A percentile compares a stretch with the other conserved stretches of the same genome.
Evolutionary conservation across 2,888 invertebrate genomes (phyloP).

Genomic region (Mythimna loreyi): DNA sequence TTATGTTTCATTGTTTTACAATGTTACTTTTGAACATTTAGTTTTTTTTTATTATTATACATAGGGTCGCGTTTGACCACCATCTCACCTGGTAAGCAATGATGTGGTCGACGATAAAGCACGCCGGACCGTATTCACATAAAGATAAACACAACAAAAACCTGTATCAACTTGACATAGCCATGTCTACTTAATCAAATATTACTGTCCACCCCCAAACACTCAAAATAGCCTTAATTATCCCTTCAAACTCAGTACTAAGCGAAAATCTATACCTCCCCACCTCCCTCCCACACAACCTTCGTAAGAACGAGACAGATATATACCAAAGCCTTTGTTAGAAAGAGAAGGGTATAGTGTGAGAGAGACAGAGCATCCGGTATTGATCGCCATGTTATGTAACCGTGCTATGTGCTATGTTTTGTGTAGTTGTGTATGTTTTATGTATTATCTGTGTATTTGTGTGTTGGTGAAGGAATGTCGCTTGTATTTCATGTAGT

Average conservation of each 20-base stretch:
- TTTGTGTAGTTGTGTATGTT: slow-evolving; percentile 10
- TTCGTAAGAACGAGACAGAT: slow-evolving; percentile 34
- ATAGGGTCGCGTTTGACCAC: too few species aligned
- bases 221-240: slow-evolving; percentile 22
- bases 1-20: too few species aligned
- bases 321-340: slow-evolving; percentile 24
- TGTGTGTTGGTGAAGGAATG: not conserved
- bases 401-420: slow-evolving; percentile 44
- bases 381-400: slow-evolving; percentile 69
- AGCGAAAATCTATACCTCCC: slow-evolving; percentile 63
- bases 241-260: slow-evolving; percentile 36
- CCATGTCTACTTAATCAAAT: not conserved
- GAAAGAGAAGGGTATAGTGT: slow-evolving; percentile 46
- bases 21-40: too few species aligned
- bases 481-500: not conserved
- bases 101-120: too few species aligned
- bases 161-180: not conserved
- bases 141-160: not conserved
- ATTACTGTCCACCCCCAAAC: not conserved
- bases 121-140: not conserved
- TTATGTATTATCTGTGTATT: slow-evolving; percentile 5
- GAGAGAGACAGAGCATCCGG: slow-evolving; percentile 59
- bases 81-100: too few species aligned
- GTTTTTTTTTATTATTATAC: too few species aligned
- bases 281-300: slow-evolving; percentile 25